phyloP scores from a whole-genome alignment of 1,140 invertebrate genomes.

The Mylabris phalerata region DNA sequence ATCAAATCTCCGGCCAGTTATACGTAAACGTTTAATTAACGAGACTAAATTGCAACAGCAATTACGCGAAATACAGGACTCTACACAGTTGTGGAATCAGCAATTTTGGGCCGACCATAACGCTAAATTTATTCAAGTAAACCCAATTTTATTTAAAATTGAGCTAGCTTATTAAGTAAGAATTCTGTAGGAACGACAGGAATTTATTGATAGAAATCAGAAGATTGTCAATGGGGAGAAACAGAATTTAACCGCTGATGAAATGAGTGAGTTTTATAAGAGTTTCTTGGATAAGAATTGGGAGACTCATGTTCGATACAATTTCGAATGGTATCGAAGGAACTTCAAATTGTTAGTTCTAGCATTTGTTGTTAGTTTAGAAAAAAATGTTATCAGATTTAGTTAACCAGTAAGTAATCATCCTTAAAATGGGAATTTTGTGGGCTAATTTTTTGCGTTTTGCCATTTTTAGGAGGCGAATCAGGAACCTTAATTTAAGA shows the following conservation, averaged over 20 bases:
- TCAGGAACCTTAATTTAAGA: no score
- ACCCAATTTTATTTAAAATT: not conserved
- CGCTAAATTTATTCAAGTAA: constrained; percentile 55
- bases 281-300: constrained; percentile 71
- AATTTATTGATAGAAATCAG: constrained; percentile 49
- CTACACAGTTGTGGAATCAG: constrained; percentile 74
- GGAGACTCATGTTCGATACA: constrained; percentile 62
- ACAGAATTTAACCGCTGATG: constrained; percentile 59
- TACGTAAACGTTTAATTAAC: constrained; percentile 53
- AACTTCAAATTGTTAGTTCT: constrained; percentile 58
- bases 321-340: constrained; percentile 67
- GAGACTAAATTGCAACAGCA: constrained; percentile 60
- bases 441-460: no score
- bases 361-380: constrained; percentile 9
- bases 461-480: no score
- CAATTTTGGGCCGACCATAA: constrained; percentile 76
- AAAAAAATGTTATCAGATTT: no score
- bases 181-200: constrained; percentile 53
- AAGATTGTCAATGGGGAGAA: constrained; percentile 41
- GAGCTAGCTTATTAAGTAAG: not conserved
- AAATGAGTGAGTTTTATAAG: constrained; percentile 83
- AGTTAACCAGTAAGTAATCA: no score
- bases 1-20: constrained; percentile 68
- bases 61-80: constrained; percentile 55
- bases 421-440: no score